Evolutionary conservation across 2,888 invertebrate species (phyloP), one percentile per base, ranked within the genome.

Genomic region (Cylindroiulus punctatus): DNA sequence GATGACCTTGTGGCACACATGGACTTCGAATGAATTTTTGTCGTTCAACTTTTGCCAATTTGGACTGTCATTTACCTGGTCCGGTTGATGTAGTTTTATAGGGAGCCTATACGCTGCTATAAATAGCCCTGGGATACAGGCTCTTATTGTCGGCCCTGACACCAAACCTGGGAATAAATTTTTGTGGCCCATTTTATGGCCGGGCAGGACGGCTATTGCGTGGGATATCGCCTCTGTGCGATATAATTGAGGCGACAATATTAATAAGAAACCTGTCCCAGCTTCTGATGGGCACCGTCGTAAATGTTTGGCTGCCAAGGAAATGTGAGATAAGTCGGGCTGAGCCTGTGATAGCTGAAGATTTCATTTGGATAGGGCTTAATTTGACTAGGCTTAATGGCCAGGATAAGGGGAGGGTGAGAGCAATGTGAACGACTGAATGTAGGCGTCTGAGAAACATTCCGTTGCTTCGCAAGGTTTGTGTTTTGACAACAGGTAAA

Each of bases 111-210:
- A 36, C 36, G 2, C 2, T 36, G 36, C 36, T 2, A 36, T 36
- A 2, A n/a, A 36, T 36, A 7, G 2, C 36, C 36, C 36, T 36
- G 36, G 36, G 36, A 36, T 36, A 65, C 65, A 26, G 65, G n/a
- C 26, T 65, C 52, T 44, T 65, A 22, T 65, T 26, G 65, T 26
- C 26, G 65, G 22, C 65, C 65, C 65, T 65, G 65, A 65, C 65
- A 65, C 26, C 26, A 65, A 65, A 65, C 65, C 26, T 65, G 65
- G 65, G 65, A 65, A 65, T 65, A 10, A 10, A 65, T 26, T 57
- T 57, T 65, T 65, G 65, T 65, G 3, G 65, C 52, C 65, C 65
- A 26, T 65, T 65, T 65, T 65, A 65, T 65, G 65, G 52, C 52
- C 52, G n/a, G 52, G 52, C 8, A n/a, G n/a, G 52, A n/a, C 52